Evolutionary conservation across 2,113 vertebrate species (phyloP).

Genomic region (Suricata suricatta): DNA sequence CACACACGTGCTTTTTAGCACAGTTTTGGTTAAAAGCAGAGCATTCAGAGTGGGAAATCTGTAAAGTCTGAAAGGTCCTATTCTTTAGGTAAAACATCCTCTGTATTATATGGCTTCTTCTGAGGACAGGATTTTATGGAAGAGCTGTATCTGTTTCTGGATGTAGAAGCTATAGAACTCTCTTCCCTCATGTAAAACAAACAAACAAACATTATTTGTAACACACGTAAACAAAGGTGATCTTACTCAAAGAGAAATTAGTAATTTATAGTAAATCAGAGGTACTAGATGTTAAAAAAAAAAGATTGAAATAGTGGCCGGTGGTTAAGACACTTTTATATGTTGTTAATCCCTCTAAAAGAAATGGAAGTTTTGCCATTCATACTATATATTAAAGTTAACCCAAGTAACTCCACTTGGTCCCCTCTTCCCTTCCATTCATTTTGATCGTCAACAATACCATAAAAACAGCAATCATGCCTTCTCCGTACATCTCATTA

Average conservation of each 20-base stretch:
- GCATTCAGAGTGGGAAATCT: not conserved
- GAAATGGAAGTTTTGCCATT: not conserved
- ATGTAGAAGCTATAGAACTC: not conserved
- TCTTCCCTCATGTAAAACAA: not conserved
- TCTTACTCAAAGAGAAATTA: not conserved
- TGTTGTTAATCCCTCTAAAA: not conserved
- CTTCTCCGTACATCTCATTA: conserved; percentile 79
- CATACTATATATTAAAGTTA: not conserved
- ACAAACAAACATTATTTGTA: not conserved
- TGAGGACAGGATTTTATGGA: not conserved
- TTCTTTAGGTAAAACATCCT: not conserved
- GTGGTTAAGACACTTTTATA: not conserved
- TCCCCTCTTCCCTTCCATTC: not conserved
- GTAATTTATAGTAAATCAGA: conserved; percentile 10
- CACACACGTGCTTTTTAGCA: not conserved
- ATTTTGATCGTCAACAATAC: conserved; percentile 50
- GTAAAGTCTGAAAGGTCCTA: not conserved
- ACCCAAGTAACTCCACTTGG: not conserved
- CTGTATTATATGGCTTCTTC: not conserved
- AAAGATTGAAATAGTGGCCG: not conserved
- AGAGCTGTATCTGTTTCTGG: not conserved
- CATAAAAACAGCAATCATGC: conserved; percentile 69
- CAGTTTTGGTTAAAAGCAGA: not conserved
- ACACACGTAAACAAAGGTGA: not conserved
- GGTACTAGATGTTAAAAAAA: not conserved